These are phyloP conservation scores for Lepetodrilus schrolli DNA, from an alignment of 2,888 invertebrate genomes.

Conservation along the genomic window DNA sequence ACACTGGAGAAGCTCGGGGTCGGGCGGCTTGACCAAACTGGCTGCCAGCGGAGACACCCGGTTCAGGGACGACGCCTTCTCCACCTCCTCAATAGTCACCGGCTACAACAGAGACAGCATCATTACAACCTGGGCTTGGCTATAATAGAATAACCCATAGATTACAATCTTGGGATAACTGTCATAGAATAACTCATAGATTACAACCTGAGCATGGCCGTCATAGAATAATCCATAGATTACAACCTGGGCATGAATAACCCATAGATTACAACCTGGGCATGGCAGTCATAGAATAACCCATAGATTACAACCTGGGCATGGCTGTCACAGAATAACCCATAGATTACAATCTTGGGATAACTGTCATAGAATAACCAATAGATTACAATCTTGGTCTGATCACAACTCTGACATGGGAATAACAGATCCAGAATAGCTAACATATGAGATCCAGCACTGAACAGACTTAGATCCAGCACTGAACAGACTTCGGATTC, in stretches of 20 bases:
- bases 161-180: not conserved
- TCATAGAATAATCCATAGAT: too few species aligned
- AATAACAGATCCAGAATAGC: not conserved
- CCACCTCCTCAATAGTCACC: constrained; percentile 83
- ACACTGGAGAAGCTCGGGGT: constrained; percentile 70
- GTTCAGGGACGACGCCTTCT: constrained; percentile 76
- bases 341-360: too few species aligned
- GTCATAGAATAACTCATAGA: not conserved
- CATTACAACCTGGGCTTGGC: too few species aligned
- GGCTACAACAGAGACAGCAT: constrained; percentile 78
- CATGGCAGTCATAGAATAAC: not conserved
- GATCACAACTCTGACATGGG: not conserved
- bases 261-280: not conserved
- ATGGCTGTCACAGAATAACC: too few species aligned
- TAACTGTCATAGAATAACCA: not conserved
- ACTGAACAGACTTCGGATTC: too few species aligned
- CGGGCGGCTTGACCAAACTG: constrained; percentile 75
- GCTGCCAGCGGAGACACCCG: constrained; percentile 78
- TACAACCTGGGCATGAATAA: too few species aligned
- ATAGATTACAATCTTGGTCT: not conserved
- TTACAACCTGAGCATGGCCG: too few species aligned
- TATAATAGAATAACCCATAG: not conserved
- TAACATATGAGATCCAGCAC: not conserved
- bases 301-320: not conserved
- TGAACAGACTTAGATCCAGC: too few species aligned